Base-by-base conservation (phyloP, 2,888 invertebrate species). In the Gasteruption jaculator region DNA sequence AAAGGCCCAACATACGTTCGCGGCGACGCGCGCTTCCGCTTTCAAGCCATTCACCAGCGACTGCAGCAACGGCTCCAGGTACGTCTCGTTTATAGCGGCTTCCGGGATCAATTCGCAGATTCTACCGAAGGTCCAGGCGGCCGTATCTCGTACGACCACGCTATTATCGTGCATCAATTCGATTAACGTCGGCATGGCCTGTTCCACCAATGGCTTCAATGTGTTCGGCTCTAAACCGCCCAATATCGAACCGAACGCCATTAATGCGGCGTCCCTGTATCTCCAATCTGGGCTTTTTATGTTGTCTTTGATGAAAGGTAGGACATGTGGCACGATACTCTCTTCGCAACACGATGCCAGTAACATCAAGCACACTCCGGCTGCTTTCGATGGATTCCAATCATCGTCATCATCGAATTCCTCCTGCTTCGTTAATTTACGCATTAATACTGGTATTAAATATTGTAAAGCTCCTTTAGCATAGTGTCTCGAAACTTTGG, bases 1-100 rank as follows among this genome's bases (percentile, higher is more conserved):
- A 61, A 99, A 91, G 0, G 99, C 97, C 99, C 99, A 99, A 70
- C 99, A 99, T 8, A 97, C 94, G 71, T 99, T 99, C 7, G 94
- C 87, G 2, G 99, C 97, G 0, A 99, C 99, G 19, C 97, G 76
- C 4, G 97, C 91, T 65, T 97, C 97, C 3, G 93, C 88, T 58
- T 86, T 87, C 14, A 99, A 74, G 0, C 94, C 94, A 55, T 82
- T 85, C 0, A 91, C 82, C 43, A 91, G 80, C 72, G 86, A 80
- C 73, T 90, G 86, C 11, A 91, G 68, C 8, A 91, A 71, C 1
- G 88, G 86, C 65, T 86, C 86, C 36, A 97, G 74, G 71, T 86
- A 91, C 4, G 79, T 81, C 57, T 87, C 85, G 67, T 89, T 91
- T 40, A 96, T 90, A 1, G 91, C 94, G 18, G 93, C 92, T 63